Conservation (phyloP, 2,888 invertebrate species). For the Tridacna gigas region DNA sequence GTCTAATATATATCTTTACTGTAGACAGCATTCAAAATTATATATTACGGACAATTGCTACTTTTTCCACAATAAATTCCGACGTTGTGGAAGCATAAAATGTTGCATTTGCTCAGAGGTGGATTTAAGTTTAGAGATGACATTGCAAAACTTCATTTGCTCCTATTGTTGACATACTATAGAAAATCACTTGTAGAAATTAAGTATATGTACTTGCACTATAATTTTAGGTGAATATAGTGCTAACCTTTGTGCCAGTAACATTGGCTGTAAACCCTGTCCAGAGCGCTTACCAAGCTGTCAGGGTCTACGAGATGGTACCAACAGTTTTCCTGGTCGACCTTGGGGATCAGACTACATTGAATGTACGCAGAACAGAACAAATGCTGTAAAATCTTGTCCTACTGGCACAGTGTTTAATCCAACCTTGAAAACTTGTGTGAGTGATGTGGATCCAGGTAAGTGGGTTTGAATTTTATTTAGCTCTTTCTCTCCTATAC, state of each 20-base stretch:
- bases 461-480: constrained; percentile 6
- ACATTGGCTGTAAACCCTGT: constrained; percentile 65
- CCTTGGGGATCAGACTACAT: constrained; percentile 48
- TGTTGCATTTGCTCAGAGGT: too few relatives aligned
- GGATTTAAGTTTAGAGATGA: too few relatives aligned
- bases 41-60: too few relatives aligned
- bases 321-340: constrained; percentile 44
- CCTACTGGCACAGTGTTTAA: constrained; percentile 63
- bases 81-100: too few relatives aligned
- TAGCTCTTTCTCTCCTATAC: neutral
- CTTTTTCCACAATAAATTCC: too few relatives aligned
- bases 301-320: constrained; percentile 60
- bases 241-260: constrained; percentile 64
- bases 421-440: constrained; percentile 64
- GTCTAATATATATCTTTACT: too few relatives aligned
- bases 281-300: constrained; percentile 63
- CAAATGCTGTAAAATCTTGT: constrained; percentile 60
- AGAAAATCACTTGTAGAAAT: too few relatives aligned
- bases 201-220: neutral
- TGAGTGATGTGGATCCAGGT: constrained; percentile 47
- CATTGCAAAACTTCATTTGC: too few relatives aligned
- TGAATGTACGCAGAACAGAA: constrained; percentile 59
- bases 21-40: too few relatives aligned
- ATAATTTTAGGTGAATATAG: constrained; percentile 66
- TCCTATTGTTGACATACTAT: too few relatives aligned